phyloP scores from a whole-genome alignment of 64 coral and sea anemone species.

The Montipora capricornis region DNA sequence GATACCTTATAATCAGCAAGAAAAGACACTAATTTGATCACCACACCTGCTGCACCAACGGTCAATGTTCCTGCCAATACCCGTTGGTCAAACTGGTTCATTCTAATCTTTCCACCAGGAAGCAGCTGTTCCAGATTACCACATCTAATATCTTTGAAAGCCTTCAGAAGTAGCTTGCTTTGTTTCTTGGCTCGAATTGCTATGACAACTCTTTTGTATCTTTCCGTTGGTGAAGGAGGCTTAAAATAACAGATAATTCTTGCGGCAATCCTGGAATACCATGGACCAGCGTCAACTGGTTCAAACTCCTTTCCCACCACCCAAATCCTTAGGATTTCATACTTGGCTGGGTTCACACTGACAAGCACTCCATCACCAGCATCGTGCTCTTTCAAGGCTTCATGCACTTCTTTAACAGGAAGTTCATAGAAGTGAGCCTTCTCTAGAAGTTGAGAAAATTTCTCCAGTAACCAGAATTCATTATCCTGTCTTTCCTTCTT shows the following conservation, averaged over 20 bases:
- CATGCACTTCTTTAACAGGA: constrained; percentile 58
- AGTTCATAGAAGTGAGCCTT: constrained; percentile 93
- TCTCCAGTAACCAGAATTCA: constrained; percentile 72
- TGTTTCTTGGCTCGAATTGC: constrained; percentile 87
- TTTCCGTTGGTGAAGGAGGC: constrained; percentile 40
- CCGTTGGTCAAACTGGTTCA: constrained; percentile 81
- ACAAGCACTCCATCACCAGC: constrained; percentile 87
- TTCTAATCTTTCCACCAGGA: constrained; percentile 90
- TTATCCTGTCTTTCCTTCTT: constrained; percentile 69
- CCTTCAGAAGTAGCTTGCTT: constrained; percentile 80
- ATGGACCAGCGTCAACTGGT: constrained; percentile 40
- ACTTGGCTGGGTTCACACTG: constrained; percentile 83
- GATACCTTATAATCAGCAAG: constrained; percentile 81
- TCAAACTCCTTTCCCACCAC: constrained; percentile 88
- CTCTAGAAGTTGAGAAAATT: constrained; percentile 73
- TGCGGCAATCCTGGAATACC: constrained; percentile 52
- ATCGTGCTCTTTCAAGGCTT: constrained; percentile 81
- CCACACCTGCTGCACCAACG: constrained; percentile 63
- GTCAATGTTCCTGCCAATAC: constrained; percentile 60
- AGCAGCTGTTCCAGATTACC: constrained; percentile 89
- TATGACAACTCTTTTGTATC: constrained; percentile 89
- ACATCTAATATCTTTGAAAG: constrained; percentile 91
- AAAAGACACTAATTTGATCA: constrained; percentile 82
- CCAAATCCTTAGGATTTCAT: constrained; percentile 86
- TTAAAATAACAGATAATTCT: constrained; percentile 15